Base-by-base conservation (phyloP, 2,888 invertebrate genomes). In the Unio delphinus region DNA sequence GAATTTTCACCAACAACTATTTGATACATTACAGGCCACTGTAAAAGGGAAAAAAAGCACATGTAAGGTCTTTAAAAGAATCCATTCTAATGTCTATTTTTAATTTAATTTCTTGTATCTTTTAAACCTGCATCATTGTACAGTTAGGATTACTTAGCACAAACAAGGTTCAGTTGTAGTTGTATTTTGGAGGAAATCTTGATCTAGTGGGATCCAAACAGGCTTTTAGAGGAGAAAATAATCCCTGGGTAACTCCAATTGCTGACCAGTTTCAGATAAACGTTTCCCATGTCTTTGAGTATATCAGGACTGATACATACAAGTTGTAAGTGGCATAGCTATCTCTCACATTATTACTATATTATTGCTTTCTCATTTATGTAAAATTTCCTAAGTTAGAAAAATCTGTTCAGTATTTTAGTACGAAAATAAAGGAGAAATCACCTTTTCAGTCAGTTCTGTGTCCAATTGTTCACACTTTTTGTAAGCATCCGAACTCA, bases 191-290 rank as follows among this genome's bases (percentile, higher is more conserved):
- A 95, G 96, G 97, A 34, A 93, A 95, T 79, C 91, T 99, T 76
- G 99, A 99, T 89, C 92, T 99, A 83, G 93, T 95, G 26, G 95
- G 97, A 80, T 95, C 95, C 86, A 98, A 98, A 89, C 96, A 98
- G 20, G 95, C 96, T 26, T 89, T 90, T 75, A 86, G 88, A 67
- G 86, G 86, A 30, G 90, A 90, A 61, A 96, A 97, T 83, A 99
- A 99, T 91, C 97, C 96, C 73, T 99, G 99, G 97, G 95, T 98
- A 45, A 94, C 95, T 34, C 98, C 98, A 15, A 97, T 99, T 77
- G 95, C 95, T 60, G 99, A 99, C 89, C 99, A 99, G 90, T 93
- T 99, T 78, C 94, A 95, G 89, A 92, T 98, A 74, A 99, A 99
- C 4, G 94, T 96, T 18, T 95, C 95, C 54, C 98, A 99, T 90